Percentiles rank a stretch among this genome's conserved stretches.
Conservation (phyloP, 1,140 invertebrate species). For the Caenorhabditis elegans region DNA sequence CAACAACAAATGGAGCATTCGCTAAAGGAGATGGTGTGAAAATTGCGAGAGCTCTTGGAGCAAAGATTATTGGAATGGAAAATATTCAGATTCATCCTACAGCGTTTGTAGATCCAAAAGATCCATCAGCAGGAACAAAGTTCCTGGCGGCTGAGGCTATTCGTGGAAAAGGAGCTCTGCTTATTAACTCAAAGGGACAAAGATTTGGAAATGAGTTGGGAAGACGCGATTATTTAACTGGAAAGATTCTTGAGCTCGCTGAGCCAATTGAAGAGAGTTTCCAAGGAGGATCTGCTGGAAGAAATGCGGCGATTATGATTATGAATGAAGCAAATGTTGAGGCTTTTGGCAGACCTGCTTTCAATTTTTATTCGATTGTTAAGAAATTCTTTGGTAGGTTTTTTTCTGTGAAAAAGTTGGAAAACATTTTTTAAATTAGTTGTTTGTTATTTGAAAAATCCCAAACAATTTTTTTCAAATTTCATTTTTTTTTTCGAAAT, state of each 20-base stretch:
- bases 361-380: constrained; percentile 65
- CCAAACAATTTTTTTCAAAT: too few relatives aligned
- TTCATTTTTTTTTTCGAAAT: too few relatives aligned
- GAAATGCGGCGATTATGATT: constrained; percentile 60
- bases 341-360: constrained; percentile 64
- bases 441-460: too few relatives aligned
- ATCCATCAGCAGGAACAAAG: constrained; percentile 61
- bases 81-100: constrained; percentile 62
- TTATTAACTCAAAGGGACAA: constrained; percentile 62
- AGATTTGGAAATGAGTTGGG: constrained; percentile 67
- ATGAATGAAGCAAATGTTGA: constrained; percentile 64
- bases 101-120: constrained; percentile 66
- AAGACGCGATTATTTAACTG: constrained; percentile 63
- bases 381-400: constrained; percentile 60
- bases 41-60: constrained; percentile 58
- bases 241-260: constrained; percentile 51
- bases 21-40: constrained; percentile 67
- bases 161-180: constrained; percentile 66
- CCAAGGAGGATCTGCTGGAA: constrained; percentile 41
- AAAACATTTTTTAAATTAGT: too few relatives aligned
- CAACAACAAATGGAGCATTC: constrained; percentile 67
- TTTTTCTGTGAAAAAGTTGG: too few relatives aligned
- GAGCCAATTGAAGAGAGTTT: constrained; percentile 15
- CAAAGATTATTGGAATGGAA: constrained; percentile 61
- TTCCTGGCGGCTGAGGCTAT: constrained; percentile 67